Evolutionary conservation across 1,140 invertebrate species (phyloP).

Genomic region (Aphelenchoides fujianensis): DNA sequence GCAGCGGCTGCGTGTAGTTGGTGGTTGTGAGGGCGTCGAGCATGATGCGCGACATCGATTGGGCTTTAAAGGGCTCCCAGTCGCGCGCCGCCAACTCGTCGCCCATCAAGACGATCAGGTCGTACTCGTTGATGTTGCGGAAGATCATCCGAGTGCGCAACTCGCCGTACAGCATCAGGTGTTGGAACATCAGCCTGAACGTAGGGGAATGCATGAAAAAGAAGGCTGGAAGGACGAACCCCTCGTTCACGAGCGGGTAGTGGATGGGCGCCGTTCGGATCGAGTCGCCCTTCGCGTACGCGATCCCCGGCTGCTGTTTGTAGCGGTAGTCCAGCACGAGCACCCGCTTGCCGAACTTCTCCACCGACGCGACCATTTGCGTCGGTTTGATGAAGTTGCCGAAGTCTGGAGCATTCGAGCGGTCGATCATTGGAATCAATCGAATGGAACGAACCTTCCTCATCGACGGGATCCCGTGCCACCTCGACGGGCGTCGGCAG

Average conservation of each 20-base stretch:
- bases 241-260: not conserved
- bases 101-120: constrained; percentile 27
- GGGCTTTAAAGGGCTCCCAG: not conserved
- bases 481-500: not conserved
- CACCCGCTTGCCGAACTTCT: not conserved
- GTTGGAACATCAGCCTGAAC: constrained; percentile 12
- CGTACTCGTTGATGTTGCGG: constrained; percentile 17
- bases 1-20: constrained; percentile 7
- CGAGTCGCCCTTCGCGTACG: not conserved
- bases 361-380: constrained; percentile 11
- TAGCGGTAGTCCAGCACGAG: constrained; percentile 11
- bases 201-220: not conserved
- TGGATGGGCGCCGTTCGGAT: not conserved
- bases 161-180: not conserved
- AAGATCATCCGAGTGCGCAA: not conserved
- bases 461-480: not conserved
- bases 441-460: not conserved
- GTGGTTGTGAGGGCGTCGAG: constrained; percentile 12
- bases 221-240: not conserved
- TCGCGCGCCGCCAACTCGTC: not conserved
- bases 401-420: constrained; percentile 3
- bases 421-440: not conserved
- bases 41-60: not conserved
- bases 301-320: not conserved
- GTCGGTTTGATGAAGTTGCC: constrained; percentile 2